These are phyloP conservation scores for Nebria ingens DNA, from an alignment of 1,140 invertebrate genomes.

Conservation along the genomic window DNA sequence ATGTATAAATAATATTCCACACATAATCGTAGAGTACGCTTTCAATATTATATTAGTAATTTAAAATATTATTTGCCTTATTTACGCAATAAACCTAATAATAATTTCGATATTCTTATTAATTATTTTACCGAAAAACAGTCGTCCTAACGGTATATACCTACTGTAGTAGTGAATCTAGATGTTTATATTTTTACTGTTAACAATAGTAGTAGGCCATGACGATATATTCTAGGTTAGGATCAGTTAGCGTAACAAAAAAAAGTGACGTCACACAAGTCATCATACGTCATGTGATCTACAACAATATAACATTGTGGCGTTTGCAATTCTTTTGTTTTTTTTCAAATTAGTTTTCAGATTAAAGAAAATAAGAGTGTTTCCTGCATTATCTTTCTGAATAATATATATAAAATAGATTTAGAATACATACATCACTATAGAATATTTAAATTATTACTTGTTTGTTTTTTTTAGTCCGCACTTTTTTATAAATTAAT, in stretches of 20 bases:
- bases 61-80: not conserved
- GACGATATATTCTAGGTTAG: constrained; percentile 6
- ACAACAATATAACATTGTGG: not conserved
- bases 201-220: constrained; percentile 8
- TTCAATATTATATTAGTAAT: no score
- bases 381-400: no score
- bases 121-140: constrained; percentile 1
- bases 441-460: no score
- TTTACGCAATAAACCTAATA: not conserved
- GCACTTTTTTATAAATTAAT: no score
- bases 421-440: no score
- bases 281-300: not conserved
- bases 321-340: not conserved
- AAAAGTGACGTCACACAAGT: not conserved
- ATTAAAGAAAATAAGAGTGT: not conserved
- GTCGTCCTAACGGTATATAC: not conserved
- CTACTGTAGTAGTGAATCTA: no score
- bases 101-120: not conserved
- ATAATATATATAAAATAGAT: no score
- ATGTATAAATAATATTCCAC: not conserved
- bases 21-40: not conserved
- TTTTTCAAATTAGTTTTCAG: not conserved
- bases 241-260: not conserved
- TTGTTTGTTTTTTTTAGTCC: no score
- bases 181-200: constrained; percentile 1